Percentiles rank a stretch among this genome's conserved stretches.
phyloP scores from a whole-genome alignment of 2,113 vertebrate species.

The Serilophus lunatus region DNA sequence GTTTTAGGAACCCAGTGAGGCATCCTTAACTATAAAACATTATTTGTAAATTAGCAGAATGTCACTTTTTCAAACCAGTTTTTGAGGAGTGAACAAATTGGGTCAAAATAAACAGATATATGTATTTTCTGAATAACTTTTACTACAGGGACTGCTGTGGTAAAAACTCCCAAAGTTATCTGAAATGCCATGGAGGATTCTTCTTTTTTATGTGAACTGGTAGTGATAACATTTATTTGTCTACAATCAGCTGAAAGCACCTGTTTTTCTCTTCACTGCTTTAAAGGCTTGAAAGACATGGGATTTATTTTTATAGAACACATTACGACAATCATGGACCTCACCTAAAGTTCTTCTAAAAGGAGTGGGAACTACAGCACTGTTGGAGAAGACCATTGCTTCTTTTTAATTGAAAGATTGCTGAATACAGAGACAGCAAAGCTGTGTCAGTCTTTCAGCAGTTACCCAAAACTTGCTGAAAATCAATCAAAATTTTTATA shows the following conservation, averaged over 20 bases:
- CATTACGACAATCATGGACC: not conserved
- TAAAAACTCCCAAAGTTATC: not conserved
- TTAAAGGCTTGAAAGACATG: not conserved
- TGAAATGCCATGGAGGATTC: not conserved
- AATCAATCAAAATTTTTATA: not conserved
- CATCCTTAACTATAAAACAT: not conserved
- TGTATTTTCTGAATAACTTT: not conserved
- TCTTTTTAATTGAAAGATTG: not conserved
- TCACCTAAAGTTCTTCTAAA: not conserved
- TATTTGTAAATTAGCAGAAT: not conserved
- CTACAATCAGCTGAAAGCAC: not conserved
- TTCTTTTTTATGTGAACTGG: not conserved
- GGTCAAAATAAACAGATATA: not conserved
- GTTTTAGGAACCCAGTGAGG: not conserved
- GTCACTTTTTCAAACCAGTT: not conserved
- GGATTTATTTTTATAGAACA: not conserved
- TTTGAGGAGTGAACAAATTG: not conserved
- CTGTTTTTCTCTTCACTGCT: not conserved
- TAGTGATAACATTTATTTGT: not conserved
- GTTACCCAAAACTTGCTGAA: not conserved
- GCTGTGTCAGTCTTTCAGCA: not conserved
- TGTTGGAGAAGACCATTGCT: not conserved
- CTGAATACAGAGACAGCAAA: not conserved
- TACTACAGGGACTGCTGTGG: not conserved
- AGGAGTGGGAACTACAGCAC: not conserved